Base-by-base conservation (phyloP, 2,797 vertebrate genomes). In the Propithecus perrieri region DNA sequence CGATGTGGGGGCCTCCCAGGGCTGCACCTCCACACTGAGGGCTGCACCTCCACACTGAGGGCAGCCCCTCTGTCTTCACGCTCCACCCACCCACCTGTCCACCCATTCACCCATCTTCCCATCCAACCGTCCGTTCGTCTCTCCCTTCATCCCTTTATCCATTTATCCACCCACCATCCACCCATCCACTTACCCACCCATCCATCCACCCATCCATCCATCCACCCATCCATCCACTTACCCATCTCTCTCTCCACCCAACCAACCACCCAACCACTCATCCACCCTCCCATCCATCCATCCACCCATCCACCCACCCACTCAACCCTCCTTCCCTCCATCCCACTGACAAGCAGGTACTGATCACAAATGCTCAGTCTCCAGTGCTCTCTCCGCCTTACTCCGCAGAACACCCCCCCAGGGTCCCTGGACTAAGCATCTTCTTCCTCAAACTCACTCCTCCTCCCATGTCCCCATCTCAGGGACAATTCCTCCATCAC, bases 221-320 rank as follows among this genome's bases (percentile, higher is more conserved):
- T 0, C 43, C 30, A 57, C 0, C 0, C 15, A 12, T 5, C 38
- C 9, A 17, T 0, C 78, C n/a, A n/a, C 0, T n/a, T n/a, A 71
- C 3, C 11, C 0, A 9, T 22, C 0, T 7, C 1, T 41, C 12
- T 0, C 43, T 7, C 24, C 38, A 71, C 6, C 11, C 5, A 22
- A 0, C 9, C 20, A 12, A 3, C 5, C 24, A 71, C 1, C 1
- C 35, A 10, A 3, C 7, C 13, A 41, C 0, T 7, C 2, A 48
- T 14, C 10, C 2, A 41, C 0, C 0, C 20, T 5, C 0, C 4
- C 20, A 24, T 7, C 5, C 12, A 41, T 4, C 1, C 20, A 5
- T 3, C 4, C 24, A 41, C 0, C 8, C 2, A 48, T 0, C 12
- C 33, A 26, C 17, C 33, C 26, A 20, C 15, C 22, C 24, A 28